A percentile compares a stretch with the other conserved stretches of the same genome.
Conservation (phyloP, 2,888 invertebrate genomes). For the Hirtodrosophila cameraria region DNA sequence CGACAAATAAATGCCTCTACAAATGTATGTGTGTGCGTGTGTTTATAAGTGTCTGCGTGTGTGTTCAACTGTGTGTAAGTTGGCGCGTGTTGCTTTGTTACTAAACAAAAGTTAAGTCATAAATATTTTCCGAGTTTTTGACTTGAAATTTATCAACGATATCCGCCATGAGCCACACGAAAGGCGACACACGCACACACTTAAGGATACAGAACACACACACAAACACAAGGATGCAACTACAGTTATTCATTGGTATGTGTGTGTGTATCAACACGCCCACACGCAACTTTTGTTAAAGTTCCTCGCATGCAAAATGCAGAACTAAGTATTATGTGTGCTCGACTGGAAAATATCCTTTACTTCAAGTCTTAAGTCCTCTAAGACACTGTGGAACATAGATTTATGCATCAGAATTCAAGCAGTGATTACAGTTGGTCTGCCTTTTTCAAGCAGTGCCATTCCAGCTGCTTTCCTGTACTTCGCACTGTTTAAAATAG, state of each 20-base stretch:
- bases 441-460: too few species aligned
- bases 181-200: conserved; percentile 20
- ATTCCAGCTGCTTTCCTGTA: too few species aligned
- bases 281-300: conserved; percentile 28
- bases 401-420: too few species aligned
- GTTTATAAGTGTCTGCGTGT: neutral
- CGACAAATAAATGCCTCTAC: conserved; percentile 32
- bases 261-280: neutral
- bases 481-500: too few species aligned
- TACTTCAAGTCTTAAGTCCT: too few species aligned
- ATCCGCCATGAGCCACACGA: conserved; percentile 61
- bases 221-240: conserved; percentile 1
- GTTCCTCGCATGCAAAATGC: neutral
- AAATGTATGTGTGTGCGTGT: conserved; percentile 1
- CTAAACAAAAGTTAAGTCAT: conserved; percentile 80
- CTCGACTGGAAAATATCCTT: too few species aligned
- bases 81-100: conserved; percentile 67
- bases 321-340: conserved; percentile 20
- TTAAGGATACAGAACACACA: neutral
- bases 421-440: too few species aligned
- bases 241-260: neutral
- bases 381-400: too few species aligned
- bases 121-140: conserved; percentile 79
- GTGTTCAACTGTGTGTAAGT: neutral
- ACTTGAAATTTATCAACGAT: conserved; percentile 80